These are phyloP conservation scores for Aleiodes leptofemur DNA, from an alignment of 2,888 invertebrate genomes.

Conservation along the genomic window DNA sequence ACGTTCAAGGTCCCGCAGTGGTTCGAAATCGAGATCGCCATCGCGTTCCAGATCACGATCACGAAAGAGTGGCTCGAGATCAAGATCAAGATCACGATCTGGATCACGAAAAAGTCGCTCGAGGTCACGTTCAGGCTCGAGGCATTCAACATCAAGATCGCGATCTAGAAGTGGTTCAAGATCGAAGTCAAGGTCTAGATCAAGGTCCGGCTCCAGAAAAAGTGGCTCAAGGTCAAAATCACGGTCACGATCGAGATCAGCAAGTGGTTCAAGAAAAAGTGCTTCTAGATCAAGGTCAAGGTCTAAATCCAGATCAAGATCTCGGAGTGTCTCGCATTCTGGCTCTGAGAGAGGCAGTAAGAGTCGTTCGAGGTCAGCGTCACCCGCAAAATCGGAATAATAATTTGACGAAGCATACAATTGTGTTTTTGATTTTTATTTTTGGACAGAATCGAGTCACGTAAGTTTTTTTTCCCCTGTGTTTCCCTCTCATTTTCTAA, in stretches of 20 bases:
- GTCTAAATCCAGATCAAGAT: conserved; percentile 69
- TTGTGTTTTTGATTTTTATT: conserved; percentile 13
- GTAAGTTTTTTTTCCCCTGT: background rate
- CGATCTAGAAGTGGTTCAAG: conserved; percentile 54
- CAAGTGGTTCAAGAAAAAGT: conserved; percentile 68
- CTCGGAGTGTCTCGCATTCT: conserved; percentile 73
- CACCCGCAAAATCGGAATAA: conserved; percentile 22
- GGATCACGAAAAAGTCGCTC: conserved; percentile 70
- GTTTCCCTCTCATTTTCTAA: background rate
- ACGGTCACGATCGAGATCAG: conserved; percentile 64
- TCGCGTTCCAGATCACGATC: conserved; percentile 69
- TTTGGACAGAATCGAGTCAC: background rate
- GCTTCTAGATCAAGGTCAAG: conserved; percentile 70
- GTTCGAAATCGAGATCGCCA: conserved; percentile 71
- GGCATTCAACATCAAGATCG: conserved; percentile 68
- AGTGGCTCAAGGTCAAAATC: conserved; percentile 62
- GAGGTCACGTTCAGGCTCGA: conserved; percentile 65
- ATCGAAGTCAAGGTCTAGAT: conserved; percentile 73
- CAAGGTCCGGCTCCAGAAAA: conserved; percentile 62
- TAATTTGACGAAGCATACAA: background rate
- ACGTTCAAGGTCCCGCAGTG: conserved; percentile 58
- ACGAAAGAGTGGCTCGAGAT: conserved; percentile 61
- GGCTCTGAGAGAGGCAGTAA: conserved; percentile 18
- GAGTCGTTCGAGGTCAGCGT: conserved; percentile 22
- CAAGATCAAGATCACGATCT: conserved; percentile 73